Base-by-base conservation (phyloP, 1,140 invertebrate genomes). In the Macrosteles quadrilineatus region DNA sequence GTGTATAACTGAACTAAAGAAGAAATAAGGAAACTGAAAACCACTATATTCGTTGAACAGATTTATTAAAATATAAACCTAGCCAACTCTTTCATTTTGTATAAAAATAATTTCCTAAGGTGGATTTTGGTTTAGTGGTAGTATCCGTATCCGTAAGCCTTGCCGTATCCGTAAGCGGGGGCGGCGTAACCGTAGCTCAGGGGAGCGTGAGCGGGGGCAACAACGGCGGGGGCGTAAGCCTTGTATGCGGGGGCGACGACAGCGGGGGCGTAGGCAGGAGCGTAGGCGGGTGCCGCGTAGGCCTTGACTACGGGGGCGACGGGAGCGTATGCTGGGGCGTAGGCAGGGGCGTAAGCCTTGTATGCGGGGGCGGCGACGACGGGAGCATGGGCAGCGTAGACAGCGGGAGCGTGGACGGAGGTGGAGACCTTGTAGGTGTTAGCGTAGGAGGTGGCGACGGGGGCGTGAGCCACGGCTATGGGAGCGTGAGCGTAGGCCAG, bases 311-410 rank as follows among this genome's bases (percentile, higher is more conserved):
- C 65, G 68, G 55, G 25, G 25, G n/a, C 21, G n/a, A 66, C 65
- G 68, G 55, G 25, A 17, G n/a, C 21, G 50, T n/a, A n/a, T 19
- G 31, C 67, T 17, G 59, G 45, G 53, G 77, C 75, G 47, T 67
- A 70, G 23, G 36, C 36, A 66, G 69, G 66, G 9, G 71, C 59
- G 47, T 69, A 32, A 9, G 66, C 81, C 81, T 82, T 76, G 30
- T 27, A 21, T 17, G 32, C 50, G 36, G 75, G 75, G 0, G 77
- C 77, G 21, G 76, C 67, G 31, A 77, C 76, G 29, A 76, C 72
- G 14, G 68, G 65, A 12, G 43, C 75, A 29, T 77, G 76, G 1
- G 77, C 78, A n/a, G 77, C 68, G 21, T 78, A 76, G 40, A 78
- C 73, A 21, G 71, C 70, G 25, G 73, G 70, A 32, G 66, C 43